Evolutionary conservation across 2,113 vertebrate genomes (phyloP).

Genomic region (Pseudorectes ferrugineus): DNA sequence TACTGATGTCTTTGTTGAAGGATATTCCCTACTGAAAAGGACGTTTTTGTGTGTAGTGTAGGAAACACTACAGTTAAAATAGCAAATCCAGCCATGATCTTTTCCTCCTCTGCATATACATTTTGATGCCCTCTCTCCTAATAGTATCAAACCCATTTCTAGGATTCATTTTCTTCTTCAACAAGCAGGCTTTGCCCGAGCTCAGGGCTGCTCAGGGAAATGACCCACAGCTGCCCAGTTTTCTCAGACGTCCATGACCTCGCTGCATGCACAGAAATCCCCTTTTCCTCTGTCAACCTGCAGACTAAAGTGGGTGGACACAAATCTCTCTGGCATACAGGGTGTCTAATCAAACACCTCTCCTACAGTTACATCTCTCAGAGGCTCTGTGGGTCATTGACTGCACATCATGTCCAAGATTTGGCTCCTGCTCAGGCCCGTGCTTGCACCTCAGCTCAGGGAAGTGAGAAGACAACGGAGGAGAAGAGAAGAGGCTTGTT

Average conservation of each 20-base stretch:
- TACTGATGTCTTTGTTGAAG: neutral
- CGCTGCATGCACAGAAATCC: neutral
- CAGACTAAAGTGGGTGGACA: neutral
- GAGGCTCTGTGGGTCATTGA: neutral
- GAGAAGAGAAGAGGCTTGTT: neutral
- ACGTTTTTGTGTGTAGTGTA: neutral
- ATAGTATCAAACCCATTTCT: neutral
- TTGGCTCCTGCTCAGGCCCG: neutral
- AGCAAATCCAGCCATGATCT: neutral
- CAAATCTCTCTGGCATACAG: neutral
- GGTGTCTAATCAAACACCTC: neutral
- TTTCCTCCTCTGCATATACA: neutral
- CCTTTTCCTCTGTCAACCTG: neutral
- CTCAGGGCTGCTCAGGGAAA: neutral
- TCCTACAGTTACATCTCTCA: neutral
- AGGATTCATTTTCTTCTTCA: neutral
- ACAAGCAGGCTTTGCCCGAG: neutral
- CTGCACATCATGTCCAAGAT: fast-evolving
- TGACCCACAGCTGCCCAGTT: neutral
- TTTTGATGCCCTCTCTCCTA: neutral
- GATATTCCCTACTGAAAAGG: neutral
- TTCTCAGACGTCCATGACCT: neutral
- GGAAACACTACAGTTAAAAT: neutral
- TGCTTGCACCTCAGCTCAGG: neutral
- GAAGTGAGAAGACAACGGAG: neutral